phyloP scores from a whole-genome alignment of 2,888 invertebrate species.

The Petrophora chlorosata region DNA sequence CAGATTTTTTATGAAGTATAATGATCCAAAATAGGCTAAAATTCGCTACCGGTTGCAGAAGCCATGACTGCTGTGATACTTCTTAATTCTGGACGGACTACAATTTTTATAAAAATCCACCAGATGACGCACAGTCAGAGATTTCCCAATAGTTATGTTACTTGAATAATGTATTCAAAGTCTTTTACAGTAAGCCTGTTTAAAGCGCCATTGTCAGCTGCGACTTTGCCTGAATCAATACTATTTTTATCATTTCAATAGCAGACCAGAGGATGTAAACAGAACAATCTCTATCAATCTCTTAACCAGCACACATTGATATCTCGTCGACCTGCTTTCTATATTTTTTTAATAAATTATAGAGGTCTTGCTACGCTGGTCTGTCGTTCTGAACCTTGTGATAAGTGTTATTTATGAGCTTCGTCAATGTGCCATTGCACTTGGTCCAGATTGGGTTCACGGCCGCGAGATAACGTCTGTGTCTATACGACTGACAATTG shows the following conservation, averaged over 20 bases:
- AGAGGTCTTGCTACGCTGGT: constrained; percentile 61
- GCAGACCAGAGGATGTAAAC: constrained; percentile 49
- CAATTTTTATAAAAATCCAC: too few species aligned
- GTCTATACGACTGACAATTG: constrained; percentile 43
- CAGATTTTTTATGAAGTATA: too few species aligned
- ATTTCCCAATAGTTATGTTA: too few species aligned
- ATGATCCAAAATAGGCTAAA: too few species aligned
- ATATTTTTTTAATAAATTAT: constrained; percentile 33
- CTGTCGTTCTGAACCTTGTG: constrained; percentile 57
- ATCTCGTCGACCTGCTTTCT: constrained; percentile 3
- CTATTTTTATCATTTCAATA: constrained; percentile 42
- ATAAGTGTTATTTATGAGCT: constrained; percentile 77
- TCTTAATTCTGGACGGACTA: too few species aligned
- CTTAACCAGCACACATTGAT: constrained; percentile 31
- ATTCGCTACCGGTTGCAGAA: too few species aligned
- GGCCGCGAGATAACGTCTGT: constrained; percentile 58
- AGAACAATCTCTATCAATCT: constrained; percentile 54
- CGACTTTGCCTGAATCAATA: constrained; percentile 33
- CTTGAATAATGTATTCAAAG: too few species aligned
- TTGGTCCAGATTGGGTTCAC: constrained; percentile 74
- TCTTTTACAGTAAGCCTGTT: constrained; percentile 10
- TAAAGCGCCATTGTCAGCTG: constrained; percentile 25
- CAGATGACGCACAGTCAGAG: too few species aligned
- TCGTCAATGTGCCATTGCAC: constrained; percentile 75
- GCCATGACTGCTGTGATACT: too few species aligned